Base-by-base conservation (phyloP, 2,113 vertebrate genomes). In the Desmodus rotundus region DNA sequence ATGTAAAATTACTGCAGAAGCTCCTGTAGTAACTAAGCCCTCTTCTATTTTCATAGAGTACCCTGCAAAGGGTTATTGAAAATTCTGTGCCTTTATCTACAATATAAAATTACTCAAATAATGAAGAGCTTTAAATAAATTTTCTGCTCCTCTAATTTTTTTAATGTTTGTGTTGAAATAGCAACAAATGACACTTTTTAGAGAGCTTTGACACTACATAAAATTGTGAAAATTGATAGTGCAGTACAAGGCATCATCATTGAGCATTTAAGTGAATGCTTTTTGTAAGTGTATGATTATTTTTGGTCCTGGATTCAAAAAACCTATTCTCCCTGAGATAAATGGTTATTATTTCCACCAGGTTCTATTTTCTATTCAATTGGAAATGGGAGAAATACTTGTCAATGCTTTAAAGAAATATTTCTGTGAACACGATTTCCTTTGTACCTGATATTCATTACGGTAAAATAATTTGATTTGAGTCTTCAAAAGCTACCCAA, bases 301-400 rank as follows among this genome's bases (percentile, higher is more conserved):
- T 96, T 96, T 96, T 92, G 72, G 19, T 58, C 56, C 20, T 68
- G 41, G 16, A 15, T 61, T 87, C 2, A 43, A 88, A 74, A 94
- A 74, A 47, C 36, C 13, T 22, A 68, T 84, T 94, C 14, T 90
- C 14, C 65, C 47, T 76, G n/a, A 91, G 84, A 94, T 74, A 97
- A 67, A 61, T 41, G 47, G 33, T 45, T 65, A 22, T 61, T 24
- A 17, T 86, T 24, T 65, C 12, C 24, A 93, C 7, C 58, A 74
- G 19, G 5, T 92, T 97, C 93, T 97, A 16, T 77, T 97, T 96
- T 77, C 50, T 58, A 45, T 81, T 65, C 38, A 96, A 31, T 67
- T 89, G 52, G 58, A 85, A 86, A 61, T 47, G 7, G n/a, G 26
- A 2, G 22, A 85, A 96, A 81, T n/a, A 63, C 24, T 94, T 78